Conservation (phyloP, 2,888 invertebrate genomes). For the Cactoblastis cactorum region DNA sequence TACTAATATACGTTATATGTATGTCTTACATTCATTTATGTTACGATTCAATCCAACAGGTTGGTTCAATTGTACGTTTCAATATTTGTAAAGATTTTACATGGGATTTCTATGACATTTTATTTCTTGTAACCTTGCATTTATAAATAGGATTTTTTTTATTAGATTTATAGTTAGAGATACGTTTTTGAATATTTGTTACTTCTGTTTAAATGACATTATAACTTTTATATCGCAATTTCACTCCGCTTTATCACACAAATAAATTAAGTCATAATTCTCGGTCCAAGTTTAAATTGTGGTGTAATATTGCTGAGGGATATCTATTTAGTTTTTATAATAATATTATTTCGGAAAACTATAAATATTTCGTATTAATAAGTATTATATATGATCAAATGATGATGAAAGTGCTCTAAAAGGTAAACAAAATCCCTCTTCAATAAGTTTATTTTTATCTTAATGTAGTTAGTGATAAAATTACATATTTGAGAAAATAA, state of each 20-base stretch:
- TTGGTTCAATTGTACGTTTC: too few relatives aligned
- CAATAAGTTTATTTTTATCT: neutral
- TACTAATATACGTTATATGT: neutral
- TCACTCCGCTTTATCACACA: neutral
- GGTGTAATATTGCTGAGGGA: neutral
- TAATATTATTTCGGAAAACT: neutral
- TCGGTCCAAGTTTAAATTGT: neutral
- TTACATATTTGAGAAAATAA: neutral
- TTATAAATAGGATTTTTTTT: neutral
- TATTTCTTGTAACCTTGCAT: neutral
- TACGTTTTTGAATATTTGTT: too few relatives aligned
- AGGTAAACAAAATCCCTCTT: neutral
- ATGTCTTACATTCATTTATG: neutral
- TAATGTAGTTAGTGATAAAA: neutral
- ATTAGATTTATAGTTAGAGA: too few relatives aligned
- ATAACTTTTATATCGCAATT: neutral
- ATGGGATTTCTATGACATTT: neutral
- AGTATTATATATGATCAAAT: too few relatives aligned
- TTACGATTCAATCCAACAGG: neutral
- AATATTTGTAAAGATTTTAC: neutral
- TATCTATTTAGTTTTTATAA: neutral
- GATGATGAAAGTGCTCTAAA: neutral
- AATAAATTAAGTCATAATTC: too few relatives aligned
- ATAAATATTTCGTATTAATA: too few relatives aligned
- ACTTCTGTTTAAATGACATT: neutral